Percentiles rank a stretch among this genome's conserved stretches.
Conservation (phyloP, 2,797 vertebrate genomes). For the Discoglossus pictus region DNA sequence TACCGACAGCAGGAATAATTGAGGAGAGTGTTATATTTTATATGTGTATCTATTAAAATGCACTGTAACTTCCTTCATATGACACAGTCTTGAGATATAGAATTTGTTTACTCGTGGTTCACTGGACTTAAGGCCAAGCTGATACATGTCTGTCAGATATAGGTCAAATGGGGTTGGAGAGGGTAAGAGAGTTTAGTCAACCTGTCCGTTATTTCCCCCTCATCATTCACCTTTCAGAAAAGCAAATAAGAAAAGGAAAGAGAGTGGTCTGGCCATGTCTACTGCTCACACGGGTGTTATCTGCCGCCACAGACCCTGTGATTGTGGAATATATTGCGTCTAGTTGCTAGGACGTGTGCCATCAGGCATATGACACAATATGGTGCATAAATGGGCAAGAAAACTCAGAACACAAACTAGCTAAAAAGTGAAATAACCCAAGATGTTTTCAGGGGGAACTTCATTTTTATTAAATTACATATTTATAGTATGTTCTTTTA, state of each 20-base stretch:
- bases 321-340: constrained; percentile 6
- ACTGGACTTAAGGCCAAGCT: constrained; percentile 26
- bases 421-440: not conserved
- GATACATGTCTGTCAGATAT: constrained; percentile 39
- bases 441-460: no score
- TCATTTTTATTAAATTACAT: no score
- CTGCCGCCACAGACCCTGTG: constrained; percentile 22
- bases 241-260: constrained; percentile 5
- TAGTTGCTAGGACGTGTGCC: not conserved
- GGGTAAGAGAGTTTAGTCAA: constrained; percentile 40
- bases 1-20: no score
- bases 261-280: not conserved
- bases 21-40: constrained; percentile 16
- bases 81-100: no score
- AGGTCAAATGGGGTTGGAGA: constrained; percentile 31
- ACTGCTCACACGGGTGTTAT: constrained; percentile 20
- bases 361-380: constrained; percentile 2
- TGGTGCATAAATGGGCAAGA: not conserved
- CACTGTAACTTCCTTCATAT: no score
- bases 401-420: constrained; percentile 6
- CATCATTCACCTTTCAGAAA: constrained; percentile 20
- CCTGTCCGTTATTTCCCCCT: constrained; percentile 10
- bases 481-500: no score
- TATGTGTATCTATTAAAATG: constrained; percentile 19
- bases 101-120: no score